A percentile compares a stretch with the other conserved stretches of the same genome.
Evolutionary conservation across 2,888 invertebrate genomes (phyloP).

Genomic region (Torymus texanus): DNA sequence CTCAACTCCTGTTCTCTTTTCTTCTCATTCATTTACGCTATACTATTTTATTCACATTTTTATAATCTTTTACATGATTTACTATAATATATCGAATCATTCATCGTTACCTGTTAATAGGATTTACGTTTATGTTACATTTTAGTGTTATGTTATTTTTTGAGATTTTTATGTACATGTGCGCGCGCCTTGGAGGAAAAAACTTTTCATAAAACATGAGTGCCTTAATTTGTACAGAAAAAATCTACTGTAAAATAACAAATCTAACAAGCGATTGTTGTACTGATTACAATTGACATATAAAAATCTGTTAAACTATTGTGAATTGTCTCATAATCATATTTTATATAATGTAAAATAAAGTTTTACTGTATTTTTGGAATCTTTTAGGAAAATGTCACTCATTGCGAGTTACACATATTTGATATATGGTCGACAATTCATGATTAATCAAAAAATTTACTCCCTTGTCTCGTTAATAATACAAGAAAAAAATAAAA

Average conservation of each 20-base stretch:
- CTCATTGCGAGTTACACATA: constrained; percentile 31
- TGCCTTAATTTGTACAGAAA: constrained; percentile 74
- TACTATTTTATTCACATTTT: constrained; percentile 57
- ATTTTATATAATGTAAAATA: constrained; percentile 51
- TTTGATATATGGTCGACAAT: constrained; percentile 53
- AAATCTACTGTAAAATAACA: constrained; percentile 71
- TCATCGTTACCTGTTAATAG: constrained; percentile 64
- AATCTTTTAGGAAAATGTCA: constrained; percentile 49
- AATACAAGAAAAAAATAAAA: constrained; percentile 55
- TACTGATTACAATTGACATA: constrained; percentile 55
- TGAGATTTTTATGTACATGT: constrained; percentile 69
- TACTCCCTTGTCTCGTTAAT: constrained; percentile 54
- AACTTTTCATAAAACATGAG: constrained; percentile 65
- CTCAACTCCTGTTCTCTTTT: constrained; percentile 47
- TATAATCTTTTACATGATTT: constrained; percentile 61
- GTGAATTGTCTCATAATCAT: constrained; percentile 54
- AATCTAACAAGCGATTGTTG: constrained; percentile 62
- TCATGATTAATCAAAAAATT: constrained; percentile 52
- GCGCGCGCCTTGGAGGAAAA: constrained; percentile 59
- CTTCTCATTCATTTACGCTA: constrained; percentile 57
- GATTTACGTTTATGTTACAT: constrained; percentile 63
- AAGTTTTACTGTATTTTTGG: constrained; percentile 53
- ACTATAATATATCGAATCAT: constrained; percentile 62
- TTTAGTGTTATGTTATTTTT: constrained; percentile 68
- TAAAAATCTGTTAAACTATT: constrained; percentile 51